Base-by-base conservation (phyloP, 1,140 invertebrate species). In the Drosophila navojoa region DNA sequence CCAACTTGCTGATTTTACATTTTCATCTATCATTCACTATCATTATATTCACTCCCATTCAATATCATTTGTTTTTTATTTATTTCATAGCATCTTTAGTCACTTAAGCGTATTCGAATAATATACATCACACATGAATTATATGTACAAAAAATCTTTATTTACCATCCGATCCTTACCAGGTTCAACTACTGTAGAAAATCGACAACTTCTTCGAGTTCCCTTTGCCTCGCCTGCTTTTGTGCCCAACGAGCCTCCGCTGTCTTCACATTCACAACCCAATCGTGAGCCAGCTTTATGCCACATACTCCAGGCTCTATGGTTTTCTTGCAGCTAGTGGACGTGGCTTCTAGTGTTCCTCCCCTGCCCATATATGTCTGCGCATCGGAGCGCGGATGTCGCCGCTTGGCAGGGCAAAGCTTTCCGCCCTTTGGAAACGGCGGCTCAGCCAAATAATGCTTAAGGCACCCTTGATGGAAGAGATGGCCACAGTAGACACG, bases 181-280 rank as follows among this genome's bases (percentile, higher is more conserved):
- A 45, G 5, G 5, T 5, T 16, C 6, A 53, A 22, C 91, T 89
- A 94, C 68, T 93, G 90, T 60, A 95, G 94, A 89, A 95, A 95
- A 69, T 97, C 96, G 3, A 94, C 93, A 5, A 96, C 96, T 92
- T 97, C 96, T 27, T 95, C 94, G 9, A 97, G 91, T 84, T 97
- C 96, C 73, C 96, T 92, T 74, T 95, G 93, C 58, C 95, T 93
- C 5, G 96, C 96, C 86, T 97, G 95, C 79, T 96, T 94, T 82
- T 96, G 96, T 5, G 96, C 96, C 96, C 96, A 96, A 45, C 96
- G 92, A 25, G 95, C 94, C 92, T 96, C 96, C 0, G 95, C 95
- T 15, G 96, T 91, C 78, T 95, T 95, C 9, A 96, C 94, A 55
- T 94, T 94, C 16, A 96, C 80, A 64, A 94, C 94, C 95, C 96